Percentiles rank a stretch among this genome's conserved stretches.
These are phyloP conservation scores for Tiaroga cobitis DNA, from an alignment of 2,797 vertebrate species.

Conservation along the genomic window DNA sequence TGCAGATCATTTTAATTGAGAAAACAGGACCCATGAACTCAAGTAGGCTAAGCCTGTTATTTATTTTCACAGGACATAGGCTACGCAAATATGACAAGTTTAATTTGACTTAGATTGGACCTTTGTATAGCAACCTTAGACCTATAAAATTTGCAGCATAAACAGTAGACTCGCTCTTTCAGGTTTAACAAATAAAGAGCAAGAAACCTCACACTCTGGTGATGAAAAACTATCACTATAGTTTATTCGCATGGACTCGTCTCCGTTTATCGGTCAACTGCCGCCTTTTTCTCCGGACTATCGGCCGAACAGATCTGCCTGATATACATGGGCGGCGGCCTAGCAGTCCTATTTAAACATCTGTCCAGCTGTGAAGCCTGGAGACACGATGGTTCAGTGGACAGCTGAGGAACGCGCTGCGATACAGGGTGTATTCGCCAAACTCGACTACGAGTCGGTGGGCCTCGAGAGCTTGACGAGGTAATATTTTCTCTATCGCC, in stretches of 20 bases:
- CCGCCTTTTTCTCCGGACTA: not conserved
- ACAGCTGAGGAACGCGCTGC: conserved; percentile 67
- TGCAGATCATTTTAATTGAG: too few species aligned
- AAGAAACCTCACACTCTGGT: not conserved
- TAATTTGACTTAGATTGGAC: too few species aligned
- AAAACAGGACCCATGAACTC: too few species aligned
- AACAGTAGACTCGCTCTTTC: not conserved
- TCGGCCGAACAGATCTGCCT: conserved; percentile 19
- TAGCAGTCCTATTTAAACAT: not conserved
- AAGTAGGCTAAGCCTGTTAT: too few species aligned
- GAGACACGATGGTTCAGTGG: conserved; percentile 77
- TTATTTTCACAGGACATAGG: too few species aligned
- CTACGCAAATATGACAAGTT: too few species aligned
- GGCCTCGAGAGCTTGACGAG: conserved; percentile 72
- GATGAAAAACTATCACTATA: not conserved
- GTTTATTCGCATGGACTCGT: not conserved
- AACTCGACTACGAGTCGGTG: conserved; percentile 68
- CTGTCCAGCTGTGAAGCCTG: not conserved
- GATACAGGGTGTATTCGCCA: conserved; percentile 69
- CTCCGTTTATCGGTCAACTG: not conserved
- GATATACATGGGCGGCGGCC: not conserved
- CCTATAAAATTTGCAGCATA: not conserved
- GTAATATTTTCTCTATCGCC: conserved; percentile 51
- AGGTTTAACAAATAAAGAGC: too few species aligned
- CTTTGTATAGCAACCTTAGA: too few species aligned